These are phyloP conservation scores for Arizona elegans DNA, from an alignment of 2,113 vertebrate species.

Conservation along the genomic window DNA sequence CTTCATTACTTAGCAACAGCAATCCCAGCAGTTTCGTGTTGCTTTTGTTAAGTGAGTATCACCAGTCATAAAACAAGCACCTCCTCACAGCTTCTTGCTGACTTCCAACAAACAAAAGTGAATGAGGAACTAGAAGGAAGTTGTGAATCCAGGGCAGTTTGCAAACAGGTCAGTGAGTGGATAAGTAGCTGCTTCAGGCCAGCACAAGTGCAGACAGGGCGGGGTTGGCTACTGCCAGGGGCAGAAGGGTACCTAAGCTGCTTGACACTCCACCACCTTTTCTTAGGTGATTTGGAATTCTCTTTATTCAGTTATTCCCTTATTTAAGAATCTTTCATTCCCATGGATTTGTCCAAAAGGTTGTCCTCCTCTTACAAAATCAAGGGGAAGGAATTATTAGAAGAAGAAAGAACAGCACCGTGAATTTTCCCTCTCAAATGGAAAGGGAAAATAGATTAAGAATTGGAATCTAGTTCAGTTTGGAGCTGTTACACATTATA, in stretches of 20 bases:
- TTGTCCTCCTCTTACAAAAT: constrained; percentile 61
- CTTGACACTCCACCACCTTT: background rate
- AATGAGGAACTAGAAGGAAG: background rate
- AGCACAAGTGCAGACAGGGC: background rate
- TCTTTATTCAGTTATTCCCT: constrained; percentile 44
- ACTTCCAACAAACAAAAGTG: background rate
- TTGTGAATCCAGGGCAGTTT: background rate
- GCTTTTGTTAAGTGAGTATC: background rate
- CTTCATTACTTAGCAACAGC: background rate
- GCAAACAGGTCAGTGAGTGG: background rate
- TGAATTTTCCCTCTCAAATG: constrained; percentile 57
- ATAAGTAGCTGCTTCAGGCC: background rate
- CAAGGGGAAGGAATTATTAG: constrained; percentile 39
- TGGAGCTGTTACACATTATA: constrained; percentile 14
- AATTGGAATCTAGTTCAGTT: constrained; percentile 37
- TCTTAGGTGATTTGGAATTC: constrained; percentile 52
- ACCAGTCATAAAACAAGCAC: background rate
- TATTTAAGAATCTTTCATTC: constrained; percentile 48
- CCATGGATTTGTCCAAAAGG: constrained; percentile 57
- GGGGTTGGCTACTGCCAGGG: background rate
- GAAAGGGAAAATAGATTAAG: constrained; percentile 41
- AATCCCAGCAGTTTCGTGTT: background rate
- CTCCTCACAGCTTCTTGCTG: background rate
- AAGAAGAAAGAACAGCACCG: constrained; percentile 48
- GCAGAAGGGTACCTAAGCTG: background rate